These are phyloP conservation scores for Hyphantria cunea DNA, from an alignment of 1,140 invertebrate species.

Conservation along the genomic window DNA sequence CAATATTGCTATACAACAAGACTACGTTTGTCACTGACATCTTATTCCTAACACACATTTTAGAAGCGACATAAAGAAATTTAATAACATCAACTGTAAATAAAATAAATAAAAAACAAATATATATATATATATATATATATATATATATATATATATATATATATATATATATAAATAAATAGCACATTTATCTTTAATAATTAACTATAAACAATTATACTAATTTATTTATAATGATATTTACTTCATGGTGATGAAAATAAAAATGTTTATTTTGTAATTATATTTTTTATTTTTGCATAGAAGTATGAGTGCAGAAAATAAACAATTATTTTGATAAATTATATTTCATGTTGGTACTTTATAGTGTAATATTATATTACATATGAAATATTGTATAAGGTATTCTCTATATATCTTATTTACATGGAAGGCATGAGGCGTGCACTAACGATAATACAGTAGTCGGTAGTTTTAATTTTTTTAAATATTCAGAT, in stretches of 20 bases:
- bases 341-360: slow-evolving; percentile 36
- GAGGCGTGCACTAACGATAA: slow-evolving; percentile 49
- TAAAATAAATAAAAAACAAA: slow-evolving; percentile 21
- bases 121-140: no score
- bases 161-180: no score
- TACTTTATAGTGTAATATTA: slow-evolving; percentile 34
- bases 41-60: slow-evolving; percentile 57
- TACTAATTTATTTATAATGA: slow-evolving; percentile 11
- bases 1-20: slow-evolving; percentile 67
- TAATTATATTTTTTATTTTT: slow-evolving; percentile 1
- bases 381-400: slow-evolving; percentile 23
- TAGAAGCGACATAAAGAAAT: slow-evolving; percentile 30
- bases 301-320: slow-evolving; percentile 27
- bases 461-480: not conserved
- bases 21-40: slow-evolving; percentile 49
- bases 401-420: slow-evolving; percentile 52
- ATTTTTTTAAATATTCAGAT: no score
- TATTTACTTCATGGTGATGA: not conserved
- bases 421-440: slow-evolving; percentile 75
- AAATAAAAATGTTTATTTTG: not conserved
- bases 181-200: no score
- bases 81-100: slow-evolving; percentile 10
- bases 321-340: slow-evolving; percentile 41
- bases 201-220: slow-evolving; percentile 6
- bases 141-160: no score